Conservation (phyloP, 1,140 invertebrate genomes). For the Olivierus martensii region DNA sequence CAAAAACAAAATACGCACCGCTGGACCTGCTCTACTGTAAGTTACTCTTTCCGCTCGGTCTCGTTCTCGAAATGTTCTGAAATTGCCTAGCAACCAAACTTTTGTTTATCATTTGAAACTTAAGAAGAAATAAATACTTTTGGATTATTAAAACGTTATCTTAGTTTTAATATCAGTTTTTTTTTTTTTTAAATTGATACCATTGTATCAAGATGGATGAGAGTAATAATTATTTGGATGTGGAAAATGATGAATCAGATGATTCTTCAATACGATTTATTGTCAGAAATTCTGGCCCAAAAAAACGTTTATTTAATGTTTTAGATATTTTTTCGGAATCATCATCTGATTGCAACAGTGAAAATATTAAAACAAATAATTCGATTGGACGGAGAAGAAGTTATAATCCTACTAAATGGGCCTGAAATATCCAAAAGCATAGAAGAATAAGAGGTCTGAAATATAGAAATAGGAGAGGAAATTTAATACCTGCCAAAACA, state of each 20-base stretch:
- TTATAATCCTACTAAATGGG: background rate
- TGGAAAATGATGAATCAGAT: background rate
- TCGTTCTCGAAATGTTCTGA: too few relatives aligned
- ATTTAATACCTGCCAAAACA: background rate
- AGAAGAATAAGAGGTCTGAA: background rate
- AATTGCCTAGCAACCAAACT: too few relatives aligned
- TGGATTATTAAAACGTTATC: too few relatives aligned
- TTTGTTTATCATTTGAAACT: too few relatives aligned
- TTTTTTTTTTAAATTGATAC: too few relatives aligned
- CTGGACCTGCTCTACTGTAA: too few relatives aligned
- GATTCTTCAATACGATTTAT: background rate
- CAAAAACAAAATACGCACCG: too few relatives aligned
- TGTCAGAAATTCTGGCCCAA: background rate
- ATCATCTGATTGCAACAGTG: background rate
- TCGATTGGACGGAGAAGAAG: background rate
- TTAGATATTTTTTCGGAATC: background rate
- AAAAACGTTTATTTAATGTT: background rate
- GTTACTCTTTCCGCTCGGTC: too few relatives aligned
- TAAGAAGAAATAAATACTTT: too few relatives aligned
- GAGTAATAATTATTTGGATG: background rate
- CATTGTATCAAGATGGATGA: background rate
- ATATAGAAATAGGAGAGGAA: background rate
- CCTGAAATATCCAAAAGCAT: background rate
- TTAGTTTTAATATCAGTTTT: too few relatives aligned
- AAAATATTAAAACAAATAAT: background rate